A percentile compares a stretch with the other conserved stretches of the same genome.
These are phyloP conservation scores for Lochmaea crataegi DNA, from an alignment of 2,888 invertebrate species.

Conservation along the genomic window DNA sequence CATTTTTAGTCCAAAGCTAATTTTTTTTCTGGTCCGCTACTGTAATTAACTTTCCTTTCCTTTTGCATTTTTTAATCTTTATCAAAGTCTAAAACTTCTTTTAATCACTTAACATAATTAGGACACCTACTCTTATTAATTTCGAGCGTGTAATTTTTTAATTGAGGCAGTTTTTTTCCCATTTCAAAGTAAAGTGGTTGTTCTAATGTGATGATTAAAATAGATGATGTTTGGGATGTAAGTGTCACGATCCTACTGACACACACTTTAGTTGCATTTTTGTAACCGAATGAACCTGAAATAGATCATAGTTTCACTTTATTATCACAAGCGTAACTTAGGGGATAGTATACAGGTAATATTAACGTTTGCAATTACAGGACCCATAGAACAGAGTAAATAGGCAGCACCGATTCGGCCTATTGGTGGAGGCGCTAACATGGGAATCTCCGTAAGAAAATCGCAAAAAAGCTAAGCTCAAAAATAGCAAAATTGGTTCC, in stretches of 20 bases:
- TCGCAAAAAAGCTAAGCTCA: too few relatives aligned
- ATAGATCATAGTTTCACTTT: neutral
- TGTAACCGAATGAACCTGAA: conserved; percentile 17
- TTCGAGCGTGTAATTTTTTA: neutral
- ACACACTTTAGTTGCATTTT: conserved; percentile 18
- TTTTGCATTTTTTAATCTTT: neutral
- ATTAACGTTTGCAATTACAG: too few relatives aligned
- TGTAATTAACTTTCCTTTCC: neutral
- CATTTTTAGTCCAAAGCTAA: too few relatives aligned
- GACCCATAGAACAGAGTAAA: too few relatives aligned
- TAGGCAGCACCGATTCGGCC: too few relatives aligned
- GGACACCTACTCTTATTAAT: neutral
- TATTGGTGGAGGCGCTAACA: too few relatives aligned
- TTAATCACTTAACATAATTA: neutral
- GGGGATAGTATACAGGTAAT: neutral
- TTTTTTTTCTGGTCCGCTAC: neutral
- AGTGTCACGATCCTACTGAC: conserved; percentile 18
- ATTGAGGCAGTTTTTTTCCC: conserved; percentile 1
- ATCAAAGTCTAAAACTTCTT: neutral
- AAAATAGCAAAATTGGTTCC: too few relatives aligned
- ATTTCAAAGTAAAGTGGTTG: conserved; percentile 13
- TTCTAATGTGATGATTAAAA: conserved; percentile 6
- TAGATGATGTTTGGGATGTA: conserved; percentile 12
- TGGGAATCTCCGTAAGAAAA: too few relatives aligned
- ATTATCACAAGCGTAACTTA: neutral